phyloP scores from a whole-genome alignment of 2,888 invertebrate genomes.

The Chirona hameri region DNA sequence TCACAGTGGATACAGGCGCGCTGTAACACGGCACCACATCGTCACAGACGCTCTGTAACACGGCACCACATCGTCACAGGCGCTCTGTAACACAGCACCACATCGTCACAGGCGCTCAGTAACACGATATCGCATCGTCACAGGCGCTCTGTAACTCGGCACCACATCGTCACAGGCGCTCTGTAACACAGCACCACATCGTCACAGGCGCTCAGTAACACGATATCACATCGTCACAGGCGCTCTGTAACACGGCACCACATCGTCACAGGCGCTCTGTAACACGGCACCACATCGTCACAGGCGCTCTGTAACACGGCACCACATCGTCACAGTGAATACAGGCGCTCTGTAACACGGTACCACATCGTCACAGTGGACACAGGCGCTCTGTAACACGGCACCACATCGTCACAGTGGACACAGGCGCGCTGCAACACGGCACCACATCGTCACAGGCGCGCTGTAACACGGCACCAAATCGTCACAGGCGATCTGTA shows the following conservation, averaged over 20 bases:
- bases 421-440: slow-evolving; percentile 11
- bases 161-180: no score
- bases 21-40: no score
- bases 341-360: slow-evolving; percentile 76
- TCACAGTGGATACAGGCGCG: no score
- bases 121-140: no score
- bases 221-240: background rate
- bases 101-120: slow-evolving; percentile 28
- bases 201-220: background rate
- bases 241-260: background rate
- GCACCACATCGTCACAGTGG: slow-evolving; percentile 29
- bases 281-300: background rate
- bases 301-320: no score
- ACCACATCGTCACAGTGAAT: no score
- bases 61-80: slow-evolving; percentile 77
- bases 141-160: slow-evolving; percentile 12
- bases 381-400: no score
- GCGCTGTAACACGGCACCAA: background rate
- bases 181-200: slow-evolving; percentile 5
- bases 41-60: slow-evolving; percentile 68
- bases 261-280: slow-evolving; percentile 11
- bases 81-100: no score
- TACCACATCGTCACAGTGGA: slow-evolving; percentile 81
- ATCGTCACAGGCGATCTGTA: slow-evolving; percentile 8
- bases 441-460: no score